Evolutionary conservation across 2,113 vertebrate species (phyloP).

Genomic region (Glareola pratincola): DNA sequence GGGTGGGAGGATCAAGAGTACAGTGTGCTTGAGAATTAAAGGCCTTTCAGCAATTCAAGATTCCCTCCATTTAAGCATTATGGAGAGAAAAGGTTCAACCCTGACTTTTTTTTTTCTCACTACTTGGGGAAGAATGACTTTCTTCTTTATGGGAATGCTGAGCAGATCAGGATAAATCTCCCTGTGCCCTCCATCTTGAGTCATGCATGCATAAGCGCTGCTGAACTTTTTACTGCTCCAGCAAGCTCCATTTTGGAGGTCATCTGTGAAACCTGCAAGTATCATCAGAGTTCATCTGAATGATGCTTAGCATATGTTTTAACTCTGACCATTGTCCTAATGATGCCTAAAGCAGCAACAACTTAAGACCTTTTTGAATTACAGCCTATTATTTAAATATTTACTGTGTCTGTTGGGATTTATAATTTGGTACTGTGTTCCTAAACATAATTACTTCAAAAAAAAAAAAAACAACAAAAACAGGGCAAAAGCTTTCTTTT

Average conservation of each 20-base stretch:
- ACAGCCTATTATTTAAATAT: background rate
- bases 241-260: background rate
- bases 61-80: background rate
- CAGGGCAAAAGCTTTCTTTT: background rate
- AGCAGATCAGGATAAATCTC: background rate
- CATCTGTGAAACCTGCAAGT: background rate
- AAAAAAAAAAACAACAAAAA: too few relatives aligned
- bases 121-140: background rate
- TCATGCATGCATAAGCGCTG: rapidly evolving
- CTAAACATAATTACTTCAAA: background rate
- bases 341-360: background rate
- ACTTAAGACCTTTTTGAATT: background rate
- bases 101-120: too few relatives aligned
- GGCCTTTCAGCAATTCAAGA: background rate
- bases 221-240: background rate
- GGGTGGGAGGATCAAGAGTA: background rate
- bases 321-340: background rate
- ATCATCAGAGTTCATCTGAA: background rate
- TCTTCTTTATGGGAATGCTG: background rate
- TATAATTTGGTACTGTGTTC: background rate
- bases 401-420: background rate
- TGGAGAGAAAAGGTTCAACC: background rate
- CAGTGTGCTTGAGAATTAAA: background rate
- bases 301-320: background rate
- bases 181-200: background rate